Percentiles rank a stretch among this genome's conserved stretches.
Evolutionary conservation across 1,140 invertebrate species (phyloP).

Genomic region (Neotoxoptera formosana): DNA sequence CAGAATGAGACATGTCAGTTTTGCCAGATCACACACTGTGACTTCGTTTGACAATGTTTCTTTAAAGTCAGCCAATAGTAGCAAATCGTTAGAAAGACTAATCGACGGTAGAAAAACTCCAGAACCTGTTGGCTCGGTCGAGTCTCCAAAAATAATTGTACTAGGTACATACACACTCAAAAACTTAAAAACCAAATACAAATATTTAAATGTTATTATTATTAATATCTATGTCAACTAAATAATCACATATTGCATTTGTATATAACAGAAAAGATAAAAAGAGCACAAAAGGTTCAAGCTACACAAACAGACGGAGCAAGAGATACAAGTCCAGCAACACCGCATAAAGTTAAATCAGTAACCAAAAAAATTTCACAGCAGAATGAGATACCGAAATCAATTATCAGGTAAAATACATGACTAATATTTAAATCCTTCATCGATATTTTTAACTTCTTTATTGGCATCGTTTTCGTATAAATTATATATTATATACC

Average conservation of each 20-base stretch:
- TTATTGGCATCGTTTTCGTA: neutral
- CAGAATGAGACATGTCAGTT: constrained; percentile 89
- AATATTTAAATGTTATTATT: neutral
- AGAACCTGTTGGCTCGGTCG: constrained; percentile 58
- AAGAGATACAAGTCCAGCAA: constrained; percentile 46
- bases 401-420: neutral
- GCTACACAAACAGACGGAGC: constrained; percentile 85
- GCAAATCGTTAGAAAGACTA: constrained; percentile 76
- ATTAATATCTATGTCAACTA: neutral
- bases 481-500: too few relatives aligned
- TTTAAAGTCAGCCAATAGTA: constrained; percentile 65
- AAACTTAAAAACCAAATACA: neutral
- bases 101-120: constrained; percentile 71
- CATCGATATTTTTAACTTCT: neutral
- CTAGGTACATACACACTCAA: constrained; percentile 61
- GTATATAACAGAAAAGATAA: constrained; percentile 75
- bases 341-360: constrained; percentile 42
- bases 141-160: constrained; percentile 62
- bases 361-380: constrained; percentile 32
- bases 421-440: neutral
- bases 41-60: constrained; percentile 78
- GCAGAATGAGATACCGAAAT: neutral
- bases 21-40: constrained; percentile 83
- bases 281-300: constrained; percentile 86
- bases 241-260: neutral